Evolutionary conservation across 2,888 invertebrate species (phyloP).

Genomic region (Pterostichus madidus): DNA sequence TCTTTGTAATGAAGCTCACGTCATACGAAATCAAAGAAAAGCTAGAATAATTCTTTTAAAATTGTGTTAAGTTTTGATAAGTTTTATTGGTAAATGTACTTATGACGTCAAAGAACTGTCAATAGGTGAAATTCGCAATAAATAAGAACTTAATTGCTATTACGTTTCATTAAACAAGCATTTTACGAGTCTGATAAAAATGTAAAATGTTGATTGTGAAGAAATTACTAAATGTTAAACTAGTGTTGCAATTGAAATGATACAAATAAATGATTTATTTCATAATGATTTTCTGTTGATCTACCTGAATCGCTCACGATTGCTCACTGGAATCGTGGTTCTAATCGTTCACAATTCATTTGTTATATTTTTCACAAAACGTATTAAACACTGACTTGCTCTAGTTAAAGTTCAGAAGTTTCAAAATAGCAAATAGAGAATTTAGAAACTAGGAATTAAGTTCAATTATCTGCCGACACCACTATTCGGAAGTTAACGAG

Average conservation of each 20-base stretch:
- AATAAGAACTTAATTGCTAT: slow-evolving; percentile 25
- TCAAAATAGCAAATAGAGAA: slow-evolving; percentile 17
- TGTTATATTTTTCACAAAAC: slow-evolving; percentile 40
- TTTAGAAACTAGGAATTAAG: neutral
- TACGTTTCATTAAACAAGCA: slow-evolving; percentile 33
- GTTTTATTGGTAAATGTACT: neutral
- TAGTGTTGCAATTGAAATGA: slow-evolving; percentile 33
- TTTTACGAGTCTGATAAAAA: slow-evolving; percentile 38
- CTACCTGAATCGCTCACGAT: slow-evolving; percentile 39
- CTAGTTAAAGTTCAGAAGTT: slow-evolving; percentile 45
- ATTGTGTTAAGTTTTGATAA: neutral
- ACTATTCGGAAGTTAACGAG: no score
- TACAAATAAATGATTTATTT: slow-evolving; percentile 54
- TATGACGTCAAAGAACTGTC: slow-evolving; percentile 22
- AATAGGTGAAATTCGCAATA: slow-evolving; percentile 12
- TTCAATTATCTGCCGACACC: no score
- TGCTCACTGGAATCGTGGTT: slow-evolving; percentile 27
- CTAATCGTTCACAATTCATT: slow-evolving; percentile 28
- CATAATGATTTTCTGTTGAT: slow-evolving; percentile 21
- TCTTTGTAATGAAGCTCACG: no score
- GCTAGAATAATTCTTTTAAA: no score
- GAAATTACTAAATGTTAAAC: slow-evolving; percentile 41
- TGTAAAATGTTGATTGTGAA: slow-evolving; percentile 41
- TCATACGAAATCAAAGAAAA: no score
- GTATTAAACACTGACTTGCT: slow-evolving; percentile 7